These are phyloP conservation scores for Brienomyrus longianalis DNA, from an alignment of 2,113 vertebrate genomes.

Conservation along the genomic window DNA sequence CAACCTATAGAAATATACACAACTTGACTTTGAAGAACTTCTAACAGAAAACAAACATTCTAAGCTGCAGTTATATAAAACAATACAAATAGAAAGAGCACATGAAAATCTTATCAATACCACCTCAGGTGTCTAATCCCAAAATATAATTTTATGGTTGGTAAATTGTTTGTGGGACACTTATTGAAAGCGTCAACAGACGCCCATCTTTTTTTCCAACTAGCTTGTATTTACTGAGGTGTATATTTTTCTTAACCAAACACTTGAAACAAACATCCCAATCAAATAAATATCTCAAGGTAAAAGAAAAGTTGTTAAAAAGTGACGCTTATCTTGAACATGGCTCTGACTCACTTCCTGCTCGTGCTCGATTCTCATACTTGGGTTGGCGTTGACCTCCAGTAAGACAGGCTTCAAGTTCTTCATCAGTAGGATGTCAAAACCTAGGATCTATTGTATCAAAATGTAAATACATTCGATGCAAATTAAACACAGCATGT, in stretches of 20 bases:
- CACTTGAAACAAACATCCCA: background rate
- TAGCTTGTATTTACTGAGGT: background rate
- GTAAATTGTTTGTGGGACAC: background rate
- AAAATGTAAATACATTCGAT: background rate
- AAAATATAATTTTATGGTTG: background rate
- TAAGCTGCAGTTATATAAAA: background rate
- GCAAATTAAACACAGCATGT: background rate
- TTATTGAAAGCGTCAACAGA: background rate
- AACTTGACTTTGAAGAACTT: background rate
- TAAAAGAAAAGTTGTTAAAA: background rate
- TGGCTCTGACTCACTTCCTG: slow-evolving; percentile 68
- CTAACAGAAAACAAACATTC: background rate
- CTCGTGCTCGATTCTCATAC: slow-evolving; percentile 95
- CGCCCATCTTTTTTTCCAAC: background rate
- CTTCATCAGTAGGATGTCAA: slow-evolving; percentile 95
- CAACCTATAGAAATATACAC: background rate
- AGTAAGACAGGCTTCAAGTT: slow-evolving; percentile 88
- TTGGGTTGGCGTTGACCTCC: slow-evolving; percentile 97
- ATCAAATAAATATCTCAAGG: background rate
- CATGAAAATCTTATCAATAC: background rate
- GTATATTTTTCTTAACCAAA: background rate
- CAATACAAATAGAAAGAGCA: background rate
- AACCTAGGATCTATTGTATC: slow-evolving; percentile 85
- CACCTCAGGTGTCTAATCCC: background rate
- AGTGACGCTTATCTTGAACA: background rate